Evolutionary conservation across 2,797 vertebrate genomes (phyloP).

Genomic region (Dromococcyx pavoninus): DNA sequence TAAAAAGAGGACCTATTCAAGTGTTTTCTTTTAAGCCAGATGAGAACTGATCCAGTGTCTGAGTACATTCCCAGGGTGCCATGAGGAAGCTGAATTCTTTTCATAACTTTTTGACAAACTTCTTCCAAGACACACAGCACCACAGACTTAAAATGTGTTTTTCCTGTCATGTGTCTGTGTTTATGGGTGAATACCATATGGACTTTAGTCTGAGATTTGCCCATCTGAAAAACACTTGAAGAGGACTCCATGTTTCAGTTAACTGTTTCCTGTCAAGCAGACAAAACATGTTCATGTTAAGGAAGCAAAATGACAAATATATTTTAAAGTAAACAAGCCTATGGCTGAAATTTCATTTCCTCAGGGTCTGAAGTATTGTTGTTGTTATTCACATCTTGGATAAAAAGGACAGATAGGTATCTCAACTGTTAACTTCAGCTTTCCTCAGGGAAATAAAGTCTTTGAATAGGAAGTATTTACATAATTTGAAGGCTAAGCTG

Average conservation of each 20-base stretch:
- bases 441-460: slow-evolving; percentile 33
- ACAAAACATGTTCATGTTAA: slow-evolving; percentile 9
- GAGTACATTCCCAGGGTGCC: slow-evolving; percentile 16
- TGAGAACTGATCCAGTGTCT: not conserved
- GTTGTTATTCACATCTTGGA: slow-evolving; percentile 3
- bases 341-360: slow-evolving; percentile 19
- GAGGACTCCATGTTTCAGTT: slow-evolving; percentile 13
- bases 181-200: slow-evolving; percentile 43
- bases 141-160: slow-evolving; percentile 32
- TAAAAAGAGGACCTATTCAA: slow-evolving; percentile 29
- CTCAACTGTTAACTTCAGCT: not conserved
- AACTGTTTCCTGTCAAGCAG: slow-evolving; percentile 39
- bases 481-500: slow-evolving; percentile 42
- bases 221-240: not conserved
- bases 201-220: slow-evolving; percentile 44
- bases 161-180: slow-evolving; percentile 27
- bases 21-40: slow-evolving; percentile 33
- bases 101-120: slow-evolving; percentile 43
- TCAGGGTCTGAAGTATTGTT: not conserved
- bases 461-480: slow-evolving; percentile 32
- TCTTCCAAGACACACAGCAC: slow-evolving; percentile 24
- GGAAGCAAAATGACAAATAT: slow-evolving; percentile 10
- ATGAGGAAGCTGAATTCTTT: slow-evolving; percentile 19
- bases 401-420: slow-evolving; percentile 7
- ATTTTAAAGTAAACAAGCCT: slow-evolving; percentile 12